Base-by-base conservation (phyloP, 2,888 invertebrate species). In the Andrena haemorrhoa region DNA sequence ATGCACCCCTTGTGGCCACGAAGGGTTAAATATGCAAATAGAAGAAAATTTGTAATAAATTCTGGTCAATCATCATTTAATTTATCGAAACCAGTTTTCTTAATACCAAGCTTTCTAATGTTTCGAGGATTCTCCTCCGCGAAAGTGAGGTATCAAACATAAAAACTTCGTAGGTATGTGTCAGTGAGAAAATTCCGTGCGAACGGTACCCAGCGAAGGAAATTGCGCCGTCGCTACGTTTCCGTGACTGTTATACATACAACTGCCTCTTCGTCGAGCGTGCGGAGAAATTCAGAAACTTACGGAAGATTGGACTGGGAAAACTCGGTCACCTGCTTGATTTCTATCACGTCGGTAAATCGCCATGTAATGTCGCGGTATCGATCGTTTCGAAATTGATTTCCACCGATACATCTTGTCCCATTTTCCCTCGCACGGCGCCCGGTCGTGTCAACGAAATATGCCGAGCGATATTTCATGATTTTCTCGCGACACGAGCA, bases 231-330 rank as follows among this genome's bases (percentile, higher is more conserved):
- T 51, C 41, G 69, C 49, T 56, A 20, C 65, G 58, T 58, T 65
- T 56, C 41, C 63, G 61, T 16, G 12, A 51, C 64, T 65, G 26
- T 78, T 68, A 33, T 58, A 35, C 49, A 35, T 53, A 53, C 53
- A 29, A 23, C 53, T 16, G 26, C 29, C 58, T 41, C 53, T 16
- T 41, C 49, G 12, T 12, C 51, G 10, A 41, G n/a, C 16, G 16
- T 33, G 60, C 20, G 47, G 7, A 61, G 60, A 29, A 65, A 75
- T 71, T 53, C 61, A n/a, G 61, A 66, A 66, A 61, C 61, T 78
- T 56, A 35, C 49, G 16, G 66, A 56, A 75, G 61, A 79, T 74
- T 69, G 53, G 41, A 72, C 51, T 71, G 66, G 41, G 65, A 66
- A 64, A 73, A 76, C 64, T 68, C 74, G 75, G 60, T 75, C 41